Percentiles rank a stretch among this genome's conserved stretches.
phyloP scores from a whole-genome alignment of 2,888 invertebrate species.

The Galeopsomyia nigrocyanea region DNA sequence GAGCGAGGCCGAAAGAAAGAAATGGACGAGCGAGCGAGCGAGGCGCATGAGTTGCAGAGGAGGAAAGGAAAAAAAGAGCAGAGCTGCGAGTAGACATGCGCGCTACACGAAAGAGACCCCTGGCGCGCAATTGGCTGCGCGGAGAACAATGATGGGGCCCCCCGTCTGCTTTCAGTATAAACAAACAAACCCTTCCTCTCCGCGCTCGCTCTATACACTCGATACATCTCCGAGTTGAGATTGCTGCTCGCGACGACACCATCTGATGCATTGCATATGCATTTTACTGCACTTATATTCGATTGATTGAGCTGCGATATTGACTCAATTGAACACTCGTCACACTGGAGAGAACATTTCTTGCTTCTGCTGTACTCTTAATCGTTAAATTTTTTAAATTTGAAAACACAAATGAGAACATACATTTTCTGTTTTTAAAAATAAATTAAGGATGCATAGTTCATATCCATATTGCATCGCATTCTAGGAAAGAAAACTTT shows the following conservation, averaged over 20 bases:
- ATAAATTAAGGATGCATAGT: no score
- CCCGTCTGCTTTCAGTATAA: slow-evolving; percentile 57
- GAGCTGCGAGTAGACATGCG: background rate
- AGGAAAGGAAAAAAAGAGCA: slow-evolving; percentile 51
- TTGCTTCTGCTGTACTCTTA: no score
- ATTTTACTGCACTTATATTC: slow-evolving; percentile 19
- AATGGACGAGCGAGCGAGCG: background rate
- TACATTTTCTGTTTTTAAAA: no score
- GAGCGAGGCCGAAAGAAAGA: background rate
- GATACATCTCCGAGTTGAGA: slow-evolving; percentile 45
- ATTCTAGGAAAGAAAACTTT: no score
- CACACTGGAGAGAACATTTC: no score
- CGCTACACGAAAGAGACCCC: slow-evolving; percentile 48
- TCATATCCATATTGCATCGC: no score
- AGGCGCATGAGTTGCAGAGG: slow-evolving; percentile 9
- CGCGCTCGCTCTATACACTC: slow-evolving; percentile 42
- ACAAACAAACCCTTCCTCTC: slow-evolving; percentile 63
- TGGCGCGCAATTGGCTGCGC: slow-evolving; percentile 62
- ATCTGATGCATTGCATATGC: no score
- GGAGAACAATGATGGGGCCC: slow-evolving; percentile 59
- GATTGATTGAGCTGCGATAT: no score
- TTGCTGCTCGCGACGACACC: slow-evolving; percentile 47
- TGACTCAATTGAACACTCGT: no score
- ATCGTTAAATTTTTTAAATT: no score
- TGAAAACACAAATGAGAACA: no score